phyloP scores from a whole-genome alignment of 2,797 vertebrate genomes.

The Clarias platycephalus region DNA sequence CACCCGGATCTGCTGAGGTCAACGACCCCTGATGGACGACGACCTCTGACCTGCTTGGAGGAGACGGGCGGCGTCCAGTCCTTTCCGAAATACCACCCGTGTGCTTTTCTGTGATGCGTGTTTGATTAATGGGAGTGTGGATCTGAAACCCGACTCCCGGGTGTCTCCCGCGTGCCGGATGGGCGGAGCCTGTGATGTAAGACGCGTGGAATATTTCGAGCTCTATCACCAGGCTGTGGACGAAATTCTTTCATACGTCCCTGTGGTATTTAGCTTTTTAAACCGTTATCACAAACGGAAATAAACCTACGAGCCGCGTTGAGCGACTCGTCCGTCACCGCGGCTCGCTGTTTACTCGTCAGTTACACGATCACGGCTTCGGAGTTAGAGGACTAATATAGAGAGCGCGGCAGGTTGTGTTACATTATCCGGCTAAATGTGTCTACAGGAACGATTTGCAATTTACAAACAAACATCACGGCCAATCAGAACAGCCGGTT shows the following conservation, averaged over 20 bases:
- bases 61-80: not conserved
- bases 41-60: conserved; percentile 29
- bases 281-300: not conserved
- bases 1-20: conserved; percentile 12
- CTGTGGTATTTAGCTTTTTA: not conserved
- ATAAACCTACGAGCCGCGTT: not conserved
- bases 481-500: not conserved
- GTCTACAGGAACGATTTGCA: not conserved
- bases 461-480: conserved; percentile 11
- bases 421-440: not conserved
- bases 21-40: not conserved
- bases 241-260: not conserved
- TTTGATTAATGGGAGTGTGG: conserved; percentile 39
- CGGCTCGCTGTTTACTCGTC: not conserved
- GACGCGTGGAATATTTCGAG: conserved; percentile 71
- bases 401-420: not conserved
- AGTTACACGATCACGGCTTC: not conserved
- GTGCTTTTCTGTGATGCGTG: conserved; percentile 2
- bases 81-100: conserved; percentile 18
- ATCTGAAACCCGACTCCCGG: conserved; percentile 52
- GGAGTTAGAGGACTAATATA: not conserved
- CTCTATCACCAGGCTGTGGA: conserved; percentile 68
- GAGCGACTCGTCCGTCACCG: not conserved
- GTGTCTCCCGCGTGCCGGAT: conserved; percentile 59
- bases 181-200: conserved; percentile 68